Evolutionary conservation across 2,797 vertebrate genomes (phyloP).

Genomic region (Chromis chromis): DNA sequence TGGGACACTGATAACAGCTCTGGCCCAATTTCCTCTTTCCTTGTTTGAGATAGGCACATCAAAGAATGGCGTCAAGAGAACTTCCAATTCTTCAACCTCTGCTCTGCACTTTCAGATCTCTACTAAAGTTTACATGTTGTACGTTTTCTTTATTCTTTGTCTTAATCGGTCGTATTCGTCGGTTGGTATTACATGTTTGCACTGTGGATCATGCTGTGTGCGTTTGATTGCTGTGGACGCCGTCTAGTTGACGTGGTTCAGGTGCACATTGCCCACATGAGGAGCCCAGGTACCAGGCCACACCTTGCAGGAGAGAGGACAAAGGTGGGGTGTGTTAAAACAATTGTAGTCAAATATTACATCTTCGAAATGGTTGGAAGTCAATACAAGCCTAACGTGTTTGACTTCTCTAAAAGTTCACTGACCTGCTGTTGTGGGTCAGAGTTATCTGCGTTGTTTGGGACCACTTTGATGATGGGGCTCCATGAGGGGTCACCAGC

Average conservation of each 20-base stretch:
- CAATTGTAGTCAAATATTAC: background rate
- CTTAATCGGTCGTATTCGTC: constrained; percentile 74
- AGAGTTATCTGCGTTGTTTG: constrained; percentile 94
- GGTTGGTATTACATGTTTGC: constrained; percentile 76
- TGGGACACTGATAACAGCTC: constrained; percentile 87
- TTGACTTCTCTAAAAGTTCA: background rate
- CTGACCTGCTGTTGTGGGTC: constrained; percentile 97
- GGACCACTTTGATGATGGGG: constrained; percentile 98
- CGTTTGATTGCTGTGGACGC: constrained; percentile 78
- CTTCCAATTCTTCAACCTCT: constrained; percentile 81
- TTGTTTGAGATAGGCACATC: constrained; percentile 93
- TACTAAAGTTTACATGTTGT: constrained; percentile 84
- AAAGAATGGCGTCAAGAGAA: constrained; percentile 85
- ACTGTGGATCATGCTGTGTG: constrained; percentile 80
- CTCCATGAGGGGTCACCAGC: constrained; percentile 97
- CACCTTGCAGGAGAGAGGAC: constrained; percentile 85
- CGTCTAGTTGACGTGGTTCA: constrained; percentile 99
- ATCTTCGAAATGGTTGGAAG: background rate
- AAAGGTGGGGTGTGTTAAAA: background rate
- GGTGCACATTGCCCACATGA: constrained; percentile 98
- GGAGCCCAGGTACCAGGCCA: constrained; percentile 99
- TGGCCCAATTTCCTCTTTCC: constrained; percentile 83
- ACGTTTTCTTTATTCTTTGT: constrained; percentile 71
- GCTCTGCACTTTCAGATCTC: constrained; percentile 81
- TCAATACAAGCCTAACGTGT: background rate